phyloP scores from a whole-genome alignment of 1,140 invertebrate species.

The Eupeodes corollae region DNA sequence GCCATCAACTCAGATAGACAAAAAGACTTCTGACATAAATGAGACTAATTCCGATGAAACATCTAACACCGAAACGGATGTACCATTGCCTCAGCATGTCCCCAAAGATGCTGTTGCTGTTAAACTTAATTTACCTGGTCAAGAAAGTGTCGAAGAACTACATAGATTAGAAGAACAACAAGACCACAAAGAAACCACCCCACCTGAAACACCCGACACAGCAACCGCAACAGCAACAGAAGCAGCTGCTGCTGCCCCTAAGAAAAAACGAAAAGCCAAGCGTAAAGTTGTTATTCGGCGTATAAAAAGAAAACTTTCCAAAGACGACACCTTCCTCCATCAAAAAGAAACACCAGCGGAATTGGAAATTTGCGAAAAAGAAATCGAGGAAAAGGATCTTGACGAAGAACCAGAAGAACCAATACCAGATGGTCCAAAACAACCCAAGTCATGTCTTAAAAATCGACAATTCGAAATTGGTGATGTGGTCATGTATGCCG shows the following conservation, averaged over 20 bases:
- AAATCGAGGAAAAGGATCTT: slow-evolving; percentile 16
- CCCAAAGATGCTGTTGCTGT: slow-evolving; percentile 7
- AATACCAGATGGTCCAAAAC: slow-evolving; percentile 3
- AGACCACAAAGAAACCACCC: no score
- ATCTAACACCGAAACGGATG: no score
- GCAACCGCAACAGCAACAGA: not conserved
- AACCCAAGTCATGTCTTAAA: slow-evolving; percentile 28
- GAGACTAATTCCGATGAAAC: no score
- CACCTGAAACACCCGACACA: slow-evolving; percentile 21
- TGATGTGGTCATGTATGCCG: slow-evolving; percentile 27
- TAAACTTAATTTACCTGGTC: slow-evolving; percentile 23
- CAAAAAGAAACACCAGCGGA: slow-evolving; percentile 25
- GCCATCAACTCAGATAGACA: no score
- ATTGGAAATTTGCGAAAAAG: slow-evolving; percentile 28
- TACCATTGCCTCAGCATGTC: no score
- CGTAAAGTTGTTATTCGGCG: slow-evolving; percentile 34
- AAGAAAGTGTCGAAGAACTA: slow-evolving; percentile 4
- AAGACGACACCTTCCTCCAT: slow-evolving; percentile 26
- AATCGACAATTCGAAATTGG: slow-evolving; percentile 27
- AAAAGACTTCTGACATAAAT: no score
- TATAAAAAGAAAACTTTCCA: slow-evolving; percentile 26
- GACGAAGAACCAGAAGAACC: slow-evolving; percentile 8
- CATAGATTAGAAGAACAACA: no score
- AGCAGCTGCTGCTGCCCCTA: slow-evolving; percentile 1
- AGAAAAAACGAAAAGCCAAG: slow-evolving; percentile 27